Evolutionary conservation across 2,888 invertebrate genomes (phyloP).

Genomic region (Tetheella fluctuosa): DNA sequence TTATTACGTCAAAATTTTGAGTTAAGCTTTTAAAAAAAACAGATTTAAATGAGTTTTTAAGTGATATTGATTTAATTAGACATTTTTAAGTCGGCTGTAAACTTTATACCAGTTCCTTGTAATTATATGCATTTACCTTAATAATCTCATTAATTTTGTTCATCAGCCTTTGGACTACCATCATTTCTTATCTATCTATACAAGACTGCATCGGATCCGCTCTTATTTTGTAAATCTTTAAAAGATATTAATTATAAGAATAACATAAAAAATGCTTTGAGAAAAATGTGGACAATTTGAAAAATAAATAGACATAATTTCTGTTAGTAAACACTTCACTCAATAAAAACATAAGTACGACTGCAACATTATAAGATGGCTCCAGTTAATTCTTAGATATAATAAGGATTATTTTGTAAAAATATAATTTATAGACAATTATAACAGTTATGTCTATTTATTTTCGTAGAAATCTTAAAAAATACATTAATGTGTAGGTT

Average conservation of each 20-base stretch:
- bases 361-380: not conserved
- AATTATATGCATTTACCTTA: not conserved
- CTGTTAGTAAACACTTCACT: not conserved
- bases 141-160: not conserved
- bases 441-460: not conserved
- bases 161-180: slow-evolving; percentile 11
- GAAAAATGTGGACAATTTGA: not conserved
- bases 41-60: too few species aligned
- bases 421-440: too few species aligned
- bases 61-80: not conserved
- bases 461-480: not conserved
- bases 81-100: not conserved
- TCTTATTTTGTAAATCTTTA: not conserved
- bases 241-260: not conserved
- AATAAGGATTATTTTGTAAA: too few species aligned
- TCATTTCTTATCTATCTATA: slow-evolving; percentile 2
- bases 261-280: not conserved
- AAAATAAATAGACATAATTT: slow-evolving; percentile 1
- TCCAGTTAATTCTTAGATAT: too few species aligned
- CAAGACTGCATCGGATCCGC: not conserved
- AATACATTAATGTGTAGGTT: not conserved
- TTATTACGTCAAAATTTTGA: too few species aligned
- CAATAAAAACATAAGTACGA: not conserved
- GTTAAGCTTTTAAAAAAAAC: too few species aligned
- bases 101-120: not conserved